A percentile compares a stretch with the other conserved stretches of the same genome.
phyloP scores from a whole-genome alignment of 2,113 vertebrate genomes.

The Stigmatopora nigra region DNA sequence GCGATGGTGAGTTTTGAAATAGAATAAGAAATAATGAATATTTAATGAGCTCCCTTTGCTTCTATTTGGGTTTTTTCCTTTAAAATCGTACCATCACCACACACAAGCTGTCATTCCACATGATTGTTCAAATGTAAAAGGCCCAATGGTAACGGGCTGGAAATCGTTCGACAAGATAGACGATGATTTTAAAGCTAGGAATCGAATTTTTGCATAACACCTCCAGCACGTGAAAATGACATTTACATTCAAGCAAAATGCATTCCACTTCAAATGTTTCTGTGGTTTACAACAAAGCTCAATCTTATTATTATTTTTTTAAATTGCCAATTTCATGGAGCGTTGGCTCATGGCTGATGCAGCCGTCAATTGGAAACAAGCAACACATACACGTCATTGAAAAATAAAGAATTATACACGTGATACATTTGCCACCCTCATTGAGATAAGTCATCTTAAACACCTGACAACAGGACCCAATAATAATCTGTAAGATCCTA shows the following conservation, averaged over 20 bases:
- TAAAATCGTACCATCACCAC: too few relatives aligned
- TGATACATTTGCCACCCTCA: conserved; percentile 37
- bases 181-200: conserved; percentile 62
- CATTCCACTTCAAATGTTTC: conserved; percentile 41
- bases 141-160: conserved; percentile 43
- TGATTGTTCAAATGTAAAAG: too few relatives aligned
- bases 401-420: conserved; percentile 36
- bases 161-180: conserved; percentile 38
- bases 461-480: conserved; percentile 48
- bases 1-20: too few relatives aligned
- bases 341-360: conserved; percentile 66
- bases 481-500: conserved; percentile 50
- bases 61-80: too few relatives aligned
- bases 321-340: conserved; percentile 24
- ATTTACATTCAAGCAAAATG: conserved; percentile 64
- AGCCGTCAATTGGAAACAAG: conserved; percentile 60
- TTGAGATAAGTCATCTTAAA: conserved; percentile 39
- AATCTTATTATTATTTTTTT: conserved; percentile 13
- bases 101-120: too few relatives aligned
- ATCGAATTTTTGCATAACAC: conserved; percentile 70
- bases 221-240: conserved; percentile 54
- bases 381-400: conserved; percentile 28
- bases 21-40: too few relatives aligned
- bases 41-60: too few relatives aligned
- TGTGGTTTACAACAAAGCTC: conserved; percentile 49